Evolutionary conservation across 1,140 invertebrate genomes (phyloP), one percentile per base, ranked within the genome.

Genomic region (Akabosia matsudoensis): DNA sequence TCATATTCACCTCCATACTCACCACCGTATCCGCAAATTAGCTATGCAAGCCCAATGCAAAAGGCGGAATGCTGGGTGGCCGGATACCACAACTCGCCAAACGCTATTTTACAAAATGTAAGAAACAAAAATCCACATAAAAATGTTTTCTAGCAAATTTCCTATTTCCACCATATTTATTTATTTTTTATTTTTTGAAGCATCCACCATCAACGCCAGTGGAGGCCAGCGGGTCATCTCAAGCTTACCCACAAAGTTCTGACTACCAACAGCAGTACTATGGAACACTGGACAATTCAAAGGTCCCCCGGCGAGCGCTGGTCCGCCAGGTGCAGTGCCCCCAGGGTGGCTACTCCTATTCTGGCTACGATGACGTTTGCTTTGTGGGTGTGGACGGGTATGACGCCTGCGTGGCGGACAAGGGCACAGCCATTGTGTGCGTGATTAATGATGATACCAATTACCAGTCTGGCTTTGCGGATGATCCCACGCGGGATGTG

Each of bases 351-450:
- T 22, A 56, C 24, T 22, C 54, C 14, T 13, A 30, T 16, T 30
- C 67, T 16, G 71, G 74, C 16, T 70, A 64, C 13, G 54, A 56
- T 22, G 54, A 56, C 22, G 56, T 75, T 7, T 61, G 73, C 30
- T 78, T 76, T 31, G 77, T 80, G 34, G 79, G 79, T 51, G 79
- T 80, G 33, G 45, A 78, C 24, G 79, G 79, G 37, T 73, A 74
- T 37, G 79, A 80, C 34, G 75, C 79, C 13, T 80, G 79, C 64
- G 79, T 80, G 22, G 79, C 79, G 24, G 79, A 80, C 61, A 74
- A 76, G 33, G 79, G 79, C 26, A 54, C 79, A 18, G 79, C 75
- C 1, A 74, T 80, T 51, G 37, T 75, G 22, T 80, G 79, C 37
- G 14, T 78, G 7, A 74, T 80, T 30, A 24, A n/a, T 1, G 79